Conservation (phyloP, 2,888 invertebrate genomes). For the Dicranocentrus wangi region DNA sequence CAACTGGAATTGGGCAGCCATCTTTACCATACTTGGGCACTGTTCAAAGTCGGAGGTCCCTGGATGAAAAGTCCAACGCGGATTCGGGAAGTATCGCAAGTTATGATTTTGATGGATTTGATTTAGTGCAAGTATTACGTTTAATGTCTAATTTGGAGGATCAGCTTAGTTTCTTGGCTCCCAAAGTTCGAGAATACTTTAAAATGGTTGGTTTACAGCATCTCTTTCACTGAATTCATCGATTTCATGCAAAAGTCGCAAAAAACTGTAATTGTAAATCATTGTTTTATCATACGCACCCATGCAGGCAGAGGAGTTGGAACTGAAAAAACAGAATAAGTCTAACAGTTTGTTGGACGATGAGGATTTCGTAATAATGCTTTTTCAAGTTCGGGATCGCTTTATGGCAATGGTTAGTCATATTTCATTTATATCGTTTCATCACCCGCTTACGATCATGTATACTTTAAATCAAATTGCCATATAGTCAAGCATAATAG, state of each 20-base stretch:
- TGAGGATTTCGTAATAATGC: conserved; percentile 69
- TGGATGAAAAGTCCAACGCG: neutral
- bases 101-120: conserved; percentile 66
- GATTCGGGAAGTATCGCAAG: conserved; percentile 39
- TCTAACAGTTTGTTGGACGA: conserved; percentile 68
- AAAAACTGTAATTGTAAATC: too few relatives aligned
- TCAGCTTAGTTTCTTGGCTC: conserved; percentile 69
- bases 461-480: neutral
- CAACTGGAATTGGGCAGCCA: conserved; percentile 11
- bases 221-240: too few relatives aligned
- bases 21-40: too few relatives aligned
- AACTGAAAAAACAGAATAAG: conserved; percentile 60
- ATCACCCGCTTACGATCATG: neutral
- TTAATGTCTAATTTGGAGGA: conserved; percentile 69
- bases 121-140: conserved; percentile 67
- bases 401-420: conserved; percentile 69
- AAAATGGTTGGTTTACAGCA: conserved; percentile 59
- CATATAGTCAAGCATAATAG: neutral
- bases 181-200: conserved; percentile 68
- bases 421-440: conserved; percentile 10
- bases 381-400: conserved; percentile 69
- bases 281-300: too few relatives aligned
- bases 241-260: too few relatives aligned
- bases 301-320: conserved; percentile 69
- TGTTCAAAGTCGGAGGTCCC: neutral